A percentile compares a stretch with the other conserved stretches of the same genome.
Conservation (phyloP, 2,888 invertebrate species). For the Amiota communis region DNA sequence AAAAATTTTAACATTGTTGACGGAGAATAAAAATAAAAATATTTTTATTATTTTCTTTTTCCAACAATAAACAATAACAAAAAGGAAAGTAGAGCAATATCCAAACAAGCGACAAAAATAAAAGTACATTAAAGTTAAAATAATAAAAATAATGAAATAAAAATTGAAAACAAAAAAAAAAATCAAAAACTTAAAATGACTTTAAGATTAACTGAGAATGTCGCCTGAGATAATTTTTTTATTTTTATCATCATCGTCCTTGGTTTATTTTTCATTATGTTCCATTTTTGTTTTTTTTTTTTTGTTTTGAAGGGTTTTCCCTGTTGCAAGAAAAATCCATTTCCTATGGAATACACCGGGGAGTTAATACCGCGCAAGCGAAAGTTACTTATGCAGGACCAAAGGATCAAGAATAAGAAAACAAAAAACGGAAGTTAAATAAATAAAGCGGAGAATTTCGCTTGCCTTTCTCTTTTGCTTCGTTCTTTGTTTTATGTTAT, state of each 20-base stretch:
- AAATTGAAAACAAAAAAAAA: background rate
- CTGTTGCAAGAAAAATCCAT: conserved; percentile 24
- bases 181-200: conserved; percentile 20
- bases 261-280: conserved; percentile 4
- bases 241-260: background rate
- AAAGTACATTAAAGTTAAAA: conserved; percentile 15
- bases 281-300: background rate
- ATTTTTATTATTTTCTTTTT: background rate
- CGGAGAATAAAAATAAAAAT: too few species aligned
- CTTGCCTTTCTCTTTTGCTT: too few species aligned
- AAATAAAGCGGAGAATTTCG: background rate
- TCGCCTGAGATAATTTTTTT: background rate
- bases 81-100: background rate
- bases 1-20: too few species aligned
- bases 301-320: background rate
- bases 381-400: background rate
- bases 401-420: background rate
- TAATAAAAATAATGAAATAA: conserved; percentile 10
- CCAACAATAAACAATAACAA: conserved; percentile 4
- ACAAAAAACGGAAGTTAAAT: background rate
- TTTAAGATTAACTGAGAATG: conserved; percentile 28
- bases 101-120: background rate
- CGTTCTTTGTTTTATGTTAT: too few species aligned
- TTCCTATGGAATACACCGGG: conserved; percentile 23
- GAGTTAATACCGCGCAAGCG: background rate